Conservation (phyloP, 2,888 invertebrate genomes). For the Ectropis crepuscularia region DNA sequence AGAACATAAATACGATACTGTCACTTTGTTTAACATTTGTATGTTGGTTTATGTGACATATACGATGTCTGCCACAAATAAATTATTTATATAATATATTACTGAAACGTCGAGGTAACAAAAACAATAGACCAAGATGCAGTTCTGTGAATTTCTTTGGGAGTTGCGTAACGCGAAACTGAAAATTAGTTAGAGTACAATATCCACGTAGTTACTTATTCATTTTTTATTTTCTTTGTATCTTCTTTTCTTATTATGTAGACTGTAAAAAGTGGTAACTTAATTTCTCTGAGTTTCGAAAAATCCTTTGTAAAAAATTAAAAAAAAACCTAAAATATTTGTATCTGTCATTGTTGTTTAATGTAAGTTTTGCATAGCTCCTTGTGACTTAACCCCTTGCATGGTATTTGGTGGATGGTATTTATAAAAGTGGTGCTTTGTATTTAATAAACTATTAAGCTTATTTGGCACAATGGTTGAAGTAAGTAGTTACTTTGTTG, state of each 20-base stretch:
- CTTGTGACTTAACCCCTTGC: slow-evolving; percentile 26
- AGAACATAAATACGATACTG: no score
- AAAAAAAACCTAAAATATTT: slow-evolving; percentile 36
- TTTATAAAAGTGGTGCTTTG: slow-evolving; percentile 13
- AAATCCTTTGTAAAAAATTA: slow-evolving; percentile 38
- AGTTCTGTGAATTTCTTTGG: no score
- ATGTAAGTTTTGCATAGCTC: slow-evolving; percentile 71
- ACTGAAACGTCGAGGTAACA: no score
- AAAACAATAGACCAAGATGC: no score
- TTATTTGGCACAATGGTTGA: slow-evolving; percentile 19
- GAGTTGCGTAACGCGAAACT: no score
- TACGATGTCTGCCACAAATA: no score
- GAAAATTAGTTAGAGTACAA: not conserved
- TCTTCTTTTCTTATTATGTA: slow-evolving; percentile 44
- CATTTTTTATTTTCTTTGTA: slow-evolving; percentile 22
- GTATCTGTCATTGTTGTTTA: slow-evolving; percentile 61
- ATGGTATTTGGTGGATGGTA: slow-evolving; percentile 40
- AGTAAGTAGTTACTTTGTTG: no score
- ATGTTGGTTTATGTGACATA: no score
- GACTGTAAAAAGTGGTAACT: slow-evolving; percentile 78
- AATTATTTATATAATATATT: no score
- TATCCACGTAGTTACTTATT: slow-evolving; percentile 6
- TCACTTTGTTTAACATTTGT: no score
- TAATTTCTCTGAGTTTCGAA: slow-evolving; percentile 76
- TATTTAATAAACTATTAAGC: not conserved